phyloP scores from a whole-genome alignment of 2,797 vertebrate species.

The Selene dorsalis region DNA sequence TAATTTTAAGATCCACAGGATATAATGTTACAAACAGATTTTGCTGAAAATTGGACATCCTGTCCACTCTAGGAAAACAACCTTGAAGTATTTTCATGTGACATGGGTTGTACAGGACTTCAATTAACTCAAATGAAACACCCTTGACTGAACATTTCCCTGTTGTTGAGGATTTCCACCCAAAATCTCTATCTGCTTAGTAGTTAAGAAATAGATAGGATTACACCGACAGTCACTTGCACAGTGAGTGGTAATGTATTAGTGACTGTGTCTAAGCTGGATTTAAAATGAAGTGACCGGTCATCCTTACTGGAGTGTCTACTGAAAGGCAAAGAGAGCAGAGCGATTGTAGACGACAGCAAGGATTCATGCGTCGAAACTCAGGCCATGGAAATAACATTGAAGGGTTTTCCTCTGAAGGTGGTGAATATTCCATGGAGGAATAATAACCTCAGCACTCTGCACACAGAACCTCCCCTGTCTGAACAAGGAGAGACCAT shows the following conservation, averaged over 20 bases:
- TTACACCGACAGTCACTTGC: conserved; percentile 77
- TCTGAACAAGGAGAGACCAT: conserved; percentile 89
- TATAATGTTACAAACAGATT: background rate
- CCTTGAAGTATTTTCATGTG: background rate
- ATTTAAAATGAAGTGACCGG: conserved; percentile 80
- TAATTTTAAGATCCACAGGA: background rate
- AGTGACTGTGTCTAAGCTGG: conserved; percentile 83
- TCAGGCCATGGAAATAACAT: conserved; percentile 77
- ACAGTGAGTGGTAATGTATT: conserved; percentile 68
- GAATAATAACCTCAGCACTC: conserved; percentile 88
- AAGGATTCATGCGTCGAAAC: conserved; percentile 67
- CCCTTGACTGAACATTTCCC: conserved; percentile 43
- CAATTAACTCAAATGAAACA: conserved; percentile 27
- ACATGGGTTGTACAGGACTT: conserved; percentile 7
- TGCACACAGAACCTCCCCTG: conserved; percentile 84
- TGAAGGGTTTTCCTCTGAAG: conserved; percentile 71
- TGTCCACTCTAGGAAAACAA: no score
- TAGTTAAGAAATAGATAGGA: conserved; percentile 76
- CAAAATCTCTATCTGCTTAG: conserved; percentile 74
- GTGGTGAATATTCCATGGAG: conserved; percentile 87
- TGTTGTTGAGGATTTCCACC: conserved; percentile 62
- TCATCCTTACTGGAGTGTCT: conserved; percentile 60
- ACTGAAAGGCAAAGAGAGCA: conserved; percentile 54
- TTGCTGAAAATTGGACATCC: background rate
- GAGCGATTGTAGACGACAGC: conserved; percentile 37